Conservation (phyloP, 2,797 vertebrate species). For the Myotis planiceps region DNA sequence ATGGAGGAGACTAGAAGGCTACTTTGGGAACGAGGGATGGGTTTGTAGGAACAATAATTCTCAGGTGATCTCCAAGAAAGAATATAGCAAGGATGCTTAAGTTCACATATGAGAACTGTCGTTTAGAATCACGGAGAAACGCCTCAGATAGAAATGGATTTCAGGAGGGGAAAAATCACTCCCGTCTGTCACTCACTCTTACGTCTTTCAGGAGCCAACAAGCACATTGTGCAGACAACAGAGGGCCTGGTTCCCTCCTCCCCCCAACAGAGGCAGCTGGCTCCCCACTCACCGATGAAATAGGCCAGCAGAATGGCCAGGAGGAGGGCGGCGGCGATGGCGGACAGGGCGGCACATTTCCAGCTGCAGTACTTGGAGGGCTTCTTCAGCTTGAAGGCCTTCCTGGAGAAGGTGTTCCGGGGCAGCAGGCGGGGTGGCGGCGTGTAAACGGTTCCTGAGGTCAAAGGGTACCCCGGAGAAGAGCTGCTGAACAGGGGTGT, state of each 20-base stretch:
- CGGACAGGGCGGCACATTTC: constrained; percentile 97
- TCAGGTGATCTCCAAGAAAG: constrained; percentile 17
- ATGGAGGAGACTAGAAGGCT: background rate
- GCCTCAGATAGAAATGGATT: constrained; percentile 60
- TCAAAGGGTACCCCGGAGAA: constrained; percentile 97
- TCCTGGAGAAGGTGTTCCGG: constrained; percentile 98
- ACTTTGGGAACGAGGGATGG: background rate
- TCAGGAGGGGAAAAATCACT: constrained; percentile 29
- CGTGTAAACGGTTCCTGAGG: constrained; percentile 98
- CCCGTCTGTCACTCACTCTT: constrained; percentile 38
- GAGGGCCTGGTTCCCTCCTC: background rate
- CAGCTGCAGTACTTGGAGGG: constrained; percentile 99
- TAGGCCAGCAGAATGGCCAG: constrained; percentile 96
- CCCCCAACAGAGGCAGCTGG: background rate
- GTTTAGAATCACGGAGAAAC: constrained; percentile 35
- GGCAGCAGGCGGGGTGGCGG: constrained; percentile 97
- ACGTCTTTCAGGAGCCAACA: background rate
- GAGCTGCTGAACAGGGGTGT: constrained; percentile 99
- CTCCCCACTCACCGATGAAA: constrained; percentile 94
- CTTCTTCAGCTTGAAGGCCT: constrained; percentile 99
- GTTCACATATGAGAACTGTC: constrained; percentile 47
- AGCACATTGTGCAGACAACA: background rate
- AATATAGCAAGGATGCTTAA: constrained; percentile 40
- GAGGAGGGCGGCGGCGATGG: constrained; percentile 95
- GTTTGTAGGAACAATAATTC: background rate